Percentiles rank a stretch among this genome's conserved stretches.
These are phyloP conservation scores for Vulpes lagopus DNA, from an alignment of 2,113 vertebrate species.

Conservation along the genomic window DNA sequence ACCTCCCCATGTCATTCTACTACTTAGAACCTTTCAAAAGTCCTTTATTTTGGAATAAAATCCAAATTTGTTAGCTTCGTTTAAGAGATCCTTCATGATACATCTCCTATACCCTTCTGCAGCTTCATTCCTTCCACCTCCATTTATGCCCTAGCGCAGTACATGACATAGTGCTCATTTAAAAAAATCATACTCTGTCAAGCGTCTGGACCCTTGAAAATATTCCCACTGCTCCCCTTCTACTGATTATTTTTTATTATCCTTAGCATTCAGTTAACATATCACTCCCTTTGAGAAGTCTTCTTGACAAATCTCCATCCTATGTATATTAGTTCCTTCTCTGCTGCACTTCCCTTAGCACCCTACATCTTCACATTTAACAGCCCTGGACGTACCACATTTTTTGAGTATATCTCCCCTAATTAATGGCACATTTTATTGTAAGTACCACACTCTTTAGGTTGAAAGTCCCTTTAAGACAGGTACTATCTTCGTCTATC, in stretches of 20 bases:
- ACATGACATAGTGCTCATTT: background rate
- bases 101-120: background rate
- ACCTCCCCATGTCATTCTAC: background rate
- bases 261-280: background rate
- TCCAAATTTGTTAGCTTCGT: background rate
- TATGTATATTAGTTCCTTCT: background rate
- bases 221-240: background rate
- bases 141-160: background rate
- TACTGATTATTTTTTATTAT: background rate
- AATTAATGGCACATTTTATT: background rate
- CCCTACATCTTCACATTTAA: background rate
- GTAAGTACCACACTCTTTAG: background rate
- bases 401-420: background rate
- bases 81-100: background rate
- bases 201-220: background rate
- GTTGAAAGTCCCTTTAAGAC: background rate
- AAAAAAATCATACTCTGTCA: background rate
- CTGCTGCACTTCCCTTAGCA: background rate
- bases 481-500: background rate
- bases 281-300: background rate
- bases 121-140: background rate
- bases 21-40: conserved; percentile 34
- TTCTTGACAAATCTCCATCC: background rate
- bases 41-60: background rate
- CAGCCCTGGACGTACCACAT: background rate